Evolutionary conservation across 2,113 vertebrate species (phyloP).

Genomic region (Anguilla rostrata): DNA sequence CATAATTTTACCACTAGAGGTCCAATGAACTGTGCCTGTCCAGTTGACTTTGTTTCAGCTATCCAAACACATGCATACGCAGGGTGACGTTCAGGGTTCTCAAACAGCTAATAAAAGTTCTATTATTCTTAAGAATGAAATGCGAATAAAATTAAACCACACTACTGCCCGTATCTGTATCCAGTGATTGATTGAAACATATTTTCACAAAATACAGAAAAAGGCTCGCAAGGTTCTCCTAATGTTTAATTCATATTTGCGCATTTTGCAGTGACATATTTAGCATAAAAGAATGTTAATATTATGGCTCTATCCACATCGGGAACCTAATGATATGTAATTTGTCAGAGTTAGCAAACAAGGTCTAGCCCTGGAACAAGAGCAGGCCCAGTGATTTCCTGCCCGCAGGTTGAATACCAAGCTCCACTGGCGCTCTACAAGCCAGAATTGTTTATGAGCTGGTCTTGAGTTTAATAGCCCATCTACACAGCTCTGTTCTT

Average conservation of each 20-base stretch:
- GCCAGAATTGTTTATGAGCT: neutral
- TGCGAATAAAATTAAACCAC: neutral
- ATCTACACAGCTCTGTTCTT: neutral
- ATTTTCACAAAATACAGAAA: neutral
- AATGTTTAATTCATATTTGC: neutral
- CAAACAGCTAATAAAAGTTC: neutral
- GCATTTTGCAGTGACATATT: neutral
- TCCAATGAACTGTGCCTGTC: neutral
- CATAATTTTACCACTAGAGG: neutral
- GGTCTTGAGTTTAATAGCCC: neutral
- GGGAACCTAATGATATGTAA: slow-evolving; percentile 1
- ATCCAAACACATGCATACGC: neutral
- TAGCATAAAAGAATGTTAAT: slow-evolving; percentile 14
- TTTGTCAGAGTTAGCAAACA: slow-evolving; percentile 8
- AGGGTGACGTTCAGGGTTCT: neutral
- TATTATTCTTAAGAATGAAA: neutral
- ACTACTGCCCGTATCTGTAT: neutral
- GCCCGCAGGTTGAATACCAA: neutral
- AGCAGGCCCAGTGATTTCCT: neutral
- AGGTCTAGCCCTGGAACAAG: neutral
- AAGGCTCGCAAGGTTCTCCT: neutral
- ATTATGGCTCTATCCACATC: slow-evolving; percentile 4
- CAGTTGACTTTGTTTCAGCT: neutral
- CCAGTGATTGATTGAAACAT: neutral
- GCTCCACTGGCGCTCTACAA: neutral